Base-by-base conservation (phyloP, 2,888 invertebrate genomes). In the Tetranychus truncatus region DNA sequence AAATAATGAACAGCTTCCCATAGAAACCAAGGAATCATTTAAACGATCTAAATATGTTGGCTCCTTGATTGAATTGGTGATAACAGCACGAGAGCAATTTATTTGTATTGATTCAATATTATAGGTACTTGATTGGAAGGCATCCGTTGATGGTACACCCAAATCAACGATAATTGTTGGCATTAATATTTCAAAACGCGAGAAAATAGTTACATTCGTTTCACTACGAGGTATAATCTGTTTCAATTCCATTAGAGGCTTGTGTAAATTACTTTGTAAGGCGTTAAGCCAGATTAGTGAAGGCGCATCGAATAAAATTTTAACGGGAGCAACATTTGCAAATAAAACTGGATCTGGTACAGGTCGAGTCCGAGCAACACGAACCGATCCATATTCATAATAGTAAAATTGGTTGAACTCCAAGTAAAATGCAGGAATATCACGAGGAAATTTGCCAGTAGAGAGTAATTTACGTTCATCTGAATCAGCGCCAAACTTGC, bases 231-330 rank as follows among this genome's bases (percentile, higher is more conserved):
- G 75, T 46, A 66, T 65, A 65, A 74, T 55, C 74, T 74, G 66
- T 71, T 73, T 55, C 20, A 76, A 34, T 69, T 55, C 75, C 78
- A 84, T 83, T 78, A 83, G 78, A 55, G 90, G 89, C 79, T 91
- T 89, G 81, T 89, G 87, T 20, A 96, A 87, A 85, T 92, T 94
- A 75, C 95, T 87, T 55, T 89, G 87, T 83, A 99, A 96, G 55
- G 94, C 91, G 81, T 94, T 93, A 75, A 94, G 87, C 97, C 97
- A 99, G 76, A 96, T 85, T 78, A 92, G 86, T 75, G 95, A 95
- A 77, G 89, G 87, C 75, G 89, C 87, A 83, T 99, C 96, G 81
- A 96, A 88, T 73, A 89, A 88, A 71, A 96, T 84, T 80, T 91
- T 89, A 74, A 96, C 86, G 0, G 97, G 97, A 83, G 95, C 94